A percentile compares a stretch with the other conserved stretches of the same genome.
Evolutionary conservation across 1,140 invertebrate species (phyloP).

Genomic region (Drosophila ananassae): DNA sequence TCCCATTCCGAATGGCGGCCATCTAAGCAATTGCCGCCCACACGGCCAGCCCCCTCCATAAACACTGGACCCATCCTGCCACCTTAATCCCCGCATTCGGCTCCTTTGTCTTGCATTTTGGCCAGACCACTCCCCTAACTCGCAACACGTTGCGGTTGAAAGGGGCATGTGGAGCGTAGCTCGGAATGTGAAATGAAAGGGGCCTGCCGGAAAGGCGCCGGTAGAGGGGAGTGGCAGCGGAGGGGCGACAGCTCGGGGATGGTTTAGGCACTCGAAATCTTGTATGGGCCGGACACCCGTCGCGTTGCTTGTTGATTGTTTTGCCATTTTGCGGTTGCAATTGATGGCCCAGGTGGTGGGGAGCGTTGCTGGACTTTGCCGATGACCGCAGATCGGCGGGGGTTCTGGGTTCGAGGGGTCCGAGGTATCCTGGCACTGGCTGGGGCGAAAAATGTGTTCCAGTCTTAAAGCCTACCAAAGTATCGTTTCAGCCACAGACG

Average conservation of each 20-base stretch:
- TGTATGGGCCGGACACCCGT: slow-evolving; percentile 48
- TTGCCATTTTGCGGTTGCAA: slow-evolving; percentile 76
- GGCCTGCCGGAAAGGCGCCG: no score
- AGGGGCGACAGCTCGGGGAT: neutral
- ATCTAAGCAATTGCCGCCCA: slow-evolving; percentile 30
- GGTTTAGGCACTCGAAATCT: slow-evolving; percentile 24
- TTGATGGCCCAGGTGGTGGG: slow-evolving; percentile 46
- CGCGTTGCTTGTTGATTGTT: slow-evolving; percentile 75
- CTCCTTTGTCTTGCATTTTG: slow-evolving; percentile 40
- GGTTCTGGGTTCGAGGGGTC: neutral
- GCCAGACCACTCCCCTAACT: slow-evolving; percentile 30
- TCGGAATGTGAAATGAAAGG: neutral
- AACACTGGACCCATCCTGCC: neutral
- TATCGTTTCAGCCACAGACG: slow-evolving; percentile 25
- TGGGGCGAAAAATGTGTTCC: neutral
- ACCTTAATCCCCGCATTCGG: slow-evolving; percentile 9
- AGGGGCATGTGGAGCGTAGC: slow-evolving; percentile 14
- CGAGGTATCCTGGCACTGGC: neutral
- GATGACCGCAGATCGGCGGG: slow-evolving; percentile 30
- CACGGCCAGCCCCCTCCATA: neutral
- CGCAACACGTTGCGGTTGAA: slow-evolving; percentile 47
- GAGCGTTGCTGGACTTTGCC: slow-evolving; percentile 18
- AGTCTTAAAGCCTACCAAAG: slow-evolving; percentile 41
- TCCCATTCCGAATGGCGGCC: slow-evolving; percentile 29
- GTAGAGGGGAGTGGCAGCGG: neutral